Percentiles rank a stretch among this genome's conserved stretches.
Evolutionary conservation across 2,113 vertebrate species (phyloP).

Genomic region (Dicrurus megarhynchus): DNA sequence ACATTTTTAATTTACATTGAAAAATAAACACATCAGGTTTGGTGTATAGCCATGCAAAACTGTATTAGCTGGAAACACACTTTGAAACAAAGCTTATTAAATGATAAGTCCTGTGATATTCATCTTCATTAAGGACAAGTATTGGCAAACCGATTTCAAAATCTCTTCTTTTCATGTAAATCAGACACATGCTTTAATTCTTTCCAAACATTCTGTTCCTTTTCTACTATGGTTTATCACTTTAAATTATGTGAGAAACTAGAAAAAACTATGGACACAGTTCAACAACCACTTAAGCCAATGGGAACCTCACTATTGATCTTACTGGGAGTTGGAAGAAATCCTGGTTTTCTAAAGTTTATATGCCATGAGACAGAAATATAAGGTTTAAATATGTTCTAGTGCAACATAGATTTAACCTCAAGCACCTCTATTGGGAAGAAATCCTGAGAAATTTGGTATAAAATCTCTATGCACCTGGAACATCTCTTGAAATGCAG

Average conservation of each 20-base stretch:
- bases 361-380: background rate
- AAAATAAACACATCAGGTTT: background rate
- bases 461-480: background rate
- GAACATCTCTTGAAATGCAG: background rate
- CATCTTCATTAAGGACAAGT: slow-evolving; percentile 53
- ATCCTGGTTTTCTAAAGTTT: background rate
- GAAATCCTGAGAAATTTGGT: background rate
- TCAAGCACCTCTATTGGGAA: background rate
- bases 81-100: slow-evolving; percentile 11
- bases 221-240: background rate
- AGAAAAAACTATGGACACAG: background rate
- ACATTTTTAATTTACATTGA: slow-evolving; percentile 39
- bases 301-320: background rate
- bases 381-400: background rate
- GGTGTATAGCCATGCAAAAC: slow-evolving; percentile 44
- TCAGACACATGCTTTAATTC: background rate
- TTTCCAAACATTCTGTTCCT: background rate
- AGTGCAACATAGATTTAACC: background rate
- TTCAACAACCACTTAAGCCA: background rate
- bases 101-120: background rate
- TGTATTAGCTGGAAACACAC: slow-evolving; percentile 31
- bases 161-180: background rate
- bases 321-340: background rate
- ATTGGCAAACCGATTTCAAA: background rate
- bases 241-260: background rate